These are phyloP conservation scores for Dysmachus trigonus DNA, from an alignment of 2,888 invertebrate species.

Conservation along the genomic window DNA sequence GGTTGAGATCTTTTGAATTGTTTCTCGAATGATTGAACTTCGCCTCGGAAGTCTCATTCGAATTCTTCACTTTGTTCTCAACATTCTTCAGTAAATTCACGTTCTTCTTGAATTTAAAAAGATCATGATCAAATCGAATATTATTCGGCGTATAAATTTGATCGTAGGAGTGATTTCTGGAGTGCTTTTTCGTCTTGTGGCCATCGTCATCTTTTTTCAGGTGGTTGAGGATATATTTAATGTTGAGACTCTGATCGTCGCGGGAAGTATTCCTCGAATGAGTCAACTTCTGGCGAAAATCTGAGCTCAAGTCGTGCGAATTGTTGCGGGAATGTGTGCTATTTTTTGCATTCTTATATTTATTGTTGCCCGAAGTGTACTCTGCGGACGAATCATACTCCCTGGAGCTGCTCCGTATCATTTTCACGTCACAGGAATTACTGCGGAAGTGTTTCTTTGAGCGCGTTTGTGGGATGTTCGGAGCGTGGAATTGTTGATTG, in stretches of 20 bases:
- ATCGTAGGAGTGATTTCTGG: slow-evolving; percentile 64
- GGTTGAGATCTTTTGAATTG: slow-evolving; percentile 63
- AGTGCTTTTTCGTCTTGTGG: slow-evolving; percentile 60
- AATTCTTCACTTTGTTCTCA: slow-evolving; percentile 60
- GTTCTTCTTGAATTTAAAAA: slow-evolving; percentile 59
- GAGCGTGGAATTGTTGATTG: slow-evolving; percentile 51
- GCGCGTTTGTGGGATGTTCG: slow-evolving; percentile 59
- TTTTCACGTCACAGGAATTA: slow-evolving; percentile 64
- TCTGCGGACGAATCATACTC: slow-evolving; percentile 54
- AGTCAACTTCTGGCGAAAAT: slow-evolving; percentile 57
- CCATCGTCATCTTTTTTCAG: slow-evolving; percentile 58
- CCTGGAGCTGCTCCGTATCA: slow-evolving; percentile 62
- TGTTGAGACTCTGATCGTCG: slow-evolving; percentile 58
- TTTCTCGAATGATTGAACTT: slow-evolving; percentile 66
- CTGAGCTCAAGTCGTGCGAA: slow-evolving; percentile 62
- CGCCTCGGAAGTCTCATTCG: slow-evolving; percentile 58
- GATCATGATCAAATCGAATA: slow-evolving; percentile 63
- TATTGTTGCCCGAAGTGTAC: slow-evolving; percentile 47
- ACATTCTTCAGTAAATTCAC: slow-evolving; percentile 62
- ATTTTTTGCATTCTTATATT: slow-evolving; percentile 59
- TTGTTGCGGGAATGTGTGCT: slow-evolving; percentile 64
- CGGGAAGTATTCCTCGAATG: slow-evolving; percentile 60
- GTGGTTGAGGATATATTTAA: slow-evolving; percentile 64
- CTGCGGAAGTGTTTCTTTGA: slow-evolving; percentile 64
- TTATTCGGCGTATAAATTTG: slow-evolving; percentile 65